Evolutionary conservation across 2,113 vertebrate genomes (phyloP).

Genomic region (Barbus barbus): DNA sequence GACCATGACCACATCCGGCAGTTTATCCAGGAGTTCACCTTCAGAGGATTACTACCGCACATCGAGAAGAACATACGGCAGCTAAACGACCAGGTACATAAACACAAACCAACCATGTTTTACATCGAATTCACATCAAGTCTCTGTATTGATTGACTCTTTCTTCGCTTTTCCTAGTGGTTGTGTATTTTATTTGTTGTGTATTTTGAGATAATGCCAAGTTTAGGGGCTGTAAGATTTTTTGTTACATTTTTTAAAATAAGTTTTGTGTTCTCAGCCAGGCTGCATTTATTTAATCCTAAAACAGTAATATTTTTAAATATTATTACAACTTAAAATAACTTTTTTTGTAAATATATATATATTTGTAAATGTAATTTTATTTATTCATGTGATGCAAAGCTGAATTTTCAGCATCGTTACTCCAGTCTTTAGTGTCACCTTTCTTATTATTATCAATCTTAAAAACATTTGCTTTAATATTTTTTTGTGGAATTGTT

Average conservation of each 20-base stretch:
- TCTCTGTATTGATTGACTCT: not conserved
- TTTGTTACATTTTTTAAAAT: too few species aligned
- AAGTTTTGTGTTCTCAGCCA: not conserved
- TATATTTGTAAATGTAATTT: too few species aligned
- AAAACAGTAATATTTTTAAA: not conserved
- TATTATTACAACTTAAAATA: not conserved
- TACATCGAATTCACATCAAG: not conserved
- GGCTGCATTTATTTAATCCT: not conserved
- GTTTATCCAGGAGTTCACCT: conserved; percentile 97
- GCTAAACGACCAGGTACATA: conserved; percentile 93
- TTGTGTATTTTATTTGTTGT: not conserved
- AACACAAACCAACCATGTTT: not conserved
- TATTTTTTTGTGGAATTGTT: too few species aligned
- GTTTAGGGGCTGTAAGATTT: not conserved
- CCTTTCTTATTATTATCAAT: too few species aligned
- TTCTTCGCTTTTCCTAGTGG: not conserved
- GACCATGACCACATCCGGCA: conserved; percentile 96
- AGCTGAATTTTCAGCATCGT: not conserved
- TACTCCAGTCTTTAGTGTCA: not conserved
- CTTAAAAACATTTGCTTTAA: too few species aligned
- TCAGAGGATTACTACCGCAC: conserved; percentile 93
- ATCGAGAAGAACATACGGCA: conserved; percentile 97
- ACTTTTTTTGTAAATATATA: too few species aligned
- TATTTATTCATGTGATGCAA: too few species aligned
- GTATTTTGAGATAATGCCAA: not conserved